phyloP scores from a whole-genome alignment of 2,113 vertebrate species.

The Podarcis cretensis region DNA sequence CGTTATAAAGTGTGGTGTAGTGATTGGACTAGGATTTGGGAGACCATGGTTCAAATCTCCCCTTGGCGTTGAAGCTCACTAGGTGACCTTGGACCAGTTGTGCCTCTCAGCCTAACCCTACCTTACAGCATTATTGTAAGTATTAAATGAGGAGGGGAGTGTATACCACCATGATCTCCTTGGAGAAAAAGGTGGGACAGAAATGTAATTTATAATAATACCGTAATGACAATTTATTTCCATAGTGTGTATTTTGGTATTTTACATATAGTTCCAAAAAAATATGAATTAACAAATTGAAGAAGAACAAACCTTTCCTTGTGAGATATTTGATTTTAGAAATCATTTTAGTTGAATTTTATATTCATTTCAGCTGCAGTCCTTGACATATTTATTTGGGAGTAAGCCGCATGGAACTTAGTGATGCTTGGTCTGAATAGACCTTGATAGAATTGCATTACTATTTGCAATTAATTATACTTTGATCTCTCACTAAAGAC shows the following conservation, averaged over 20 bases:
- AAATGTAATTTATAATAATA: too few species aligned
- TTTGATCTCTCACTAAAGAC: slow-evolving; percentile 78
- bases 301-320: background rate
- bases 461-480: slow-evolving; percentile 4
- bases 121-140: too few species aligned
- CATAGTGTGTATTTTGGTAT: background rate
- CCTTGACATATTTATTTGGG: too few species aligned
- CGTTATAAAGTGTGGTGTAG: background rate
- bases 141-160: too few species aligned
- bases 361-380: background rate
- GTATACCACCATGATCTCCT: too few species aligned
- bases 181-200: too few species aligned
- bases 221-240: background rate
- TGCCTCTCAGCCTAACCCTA: too few species aligned
- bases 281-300: background rate
- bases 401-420: background rate
- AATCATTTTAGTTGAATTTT: background rate
- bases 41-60: too few species aligned
- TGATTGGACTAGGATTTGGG: too few species aligned
- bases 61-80: too few species aligned
- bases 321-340: background rate
- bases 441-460: background rate
- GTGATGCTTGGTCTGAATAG: background rate
- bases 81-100: too few species aligned
- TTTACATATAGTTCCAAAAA: background rate